Conservation (phyloP, 2,113 vertebrate genomes). For the Plectropomus leopardus region DNA sequence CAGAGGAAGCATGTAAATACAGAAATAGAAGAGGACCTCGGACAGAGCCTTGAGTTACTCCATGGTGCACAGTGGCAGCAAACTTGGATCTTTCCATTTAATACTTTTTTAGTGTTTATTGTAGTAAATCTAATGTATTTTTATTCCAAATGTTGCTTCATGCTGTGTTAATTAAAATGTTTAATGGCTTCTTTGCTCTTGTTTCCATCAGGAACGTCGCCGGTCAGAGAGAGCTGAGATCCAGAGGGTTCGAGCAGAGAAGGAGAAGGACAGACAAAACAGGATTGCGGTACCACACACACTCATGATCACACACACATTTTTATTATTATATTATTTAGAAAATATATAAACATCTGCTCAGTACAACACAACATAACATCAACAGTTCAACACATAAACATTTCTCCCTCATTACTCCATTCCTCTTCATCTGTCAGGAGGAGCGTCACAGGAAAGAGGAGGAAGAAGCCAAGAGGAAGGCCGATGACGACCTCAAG, state of each 20-base stretch:
- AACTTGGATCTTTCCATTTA: too few species aligned
- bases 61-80: too few species aligned
- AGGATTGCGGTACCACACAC: conserved; percentile 87
- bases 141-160: neutral
- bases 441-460: conserved; percentile 96
- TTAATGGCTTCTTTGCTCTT: neutral
- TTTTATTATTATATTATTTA: too few species aligned
- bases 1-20: too few species aligned
- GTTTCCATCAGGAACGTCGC: conserved; percentile 88
- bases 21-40: too few species aligned
- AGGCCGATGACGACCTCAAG: conserved; percentile 94
- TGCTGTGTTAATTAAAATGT: neutral
- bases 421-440: conserved; percentile 72
- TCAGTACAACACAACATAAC: neutral
- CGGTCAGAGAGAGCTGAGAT: conserved; percentile 94
- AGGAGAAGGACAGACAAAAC: conserved; percentile 94
- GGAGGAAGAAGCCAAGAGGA: conserved; percentile 94
- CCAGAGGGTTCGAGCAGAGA: conserved; percentile 93
- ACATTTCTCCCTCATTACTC: neutral
- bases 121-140: too few species aligned
- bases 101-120: too few species aligned
- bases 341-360: neutral
- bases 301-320: conserved; percentile 1
- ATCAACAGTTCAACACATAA: neutral
- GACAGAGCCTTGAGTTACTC: too few species aligned